Percentiles rank a stretch among this genome's conserved stretches.
Evolutionary conservation across 2,113 vertebrate genomes (phyloP).

Genomic region (Vimba vimba): DNA sequence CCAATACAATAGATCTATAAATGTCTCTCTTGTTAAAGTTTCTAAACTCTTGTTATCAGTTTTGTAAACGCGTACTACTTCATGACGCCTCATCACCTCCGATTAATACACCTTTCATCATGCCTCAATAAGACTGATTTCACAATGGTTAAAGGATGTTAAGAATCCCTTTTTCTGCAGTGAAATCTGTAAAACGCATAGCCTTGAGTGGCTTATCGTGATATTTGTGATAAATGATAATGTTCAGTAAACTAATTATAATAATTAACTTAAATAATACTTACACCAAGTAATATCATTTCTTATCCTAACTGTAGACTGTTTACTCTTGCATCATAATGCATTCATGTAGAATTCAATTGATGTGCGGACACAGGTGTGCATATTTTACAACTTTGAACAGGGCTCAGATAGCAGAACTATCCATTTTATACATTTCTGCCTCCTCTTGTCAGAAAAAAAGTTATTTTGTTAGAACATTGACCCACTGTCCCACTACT

Average conservation of each 20-base stretch:
- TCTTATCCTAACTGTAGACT: background rate
- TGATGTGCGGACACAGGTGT: background rate
- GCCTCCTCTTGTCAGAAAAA: background rate
- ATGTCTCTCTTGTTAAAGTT: background rate
- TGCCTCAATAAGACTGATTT: background rate
- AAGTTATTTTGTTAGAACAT: background rate
- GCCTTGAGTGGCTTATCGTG: background rate
- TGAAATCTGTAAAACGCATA: too few species aligned
- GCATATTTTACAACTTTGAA: background rate
- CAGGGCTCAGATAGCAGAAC: background rate
- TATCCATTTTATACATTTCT: background rate
- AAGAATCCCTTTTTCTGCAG: background rate
- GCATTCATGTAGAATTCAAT: background rate
- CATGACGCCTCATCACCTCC: background rate
- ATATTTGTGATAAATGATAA: too few species aligned
- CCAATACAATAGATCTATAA: background rate
- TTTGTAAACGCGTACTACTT: background rate
- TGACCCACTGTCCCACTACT: constrained; percentile 7
- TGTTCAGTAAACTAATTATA: too few species aligned
- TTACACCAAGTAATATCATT: background rate
- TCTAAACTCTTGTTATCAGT: background rate
- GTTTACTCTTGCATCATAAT: background rate
- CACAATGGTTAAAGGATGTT: background rate
- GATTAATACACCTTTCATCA: constrained; percentile 9
- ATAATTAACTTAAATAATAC: background rate